Evolutionary conservation across 2,888 invertebrate genomes (phyloP).

Genomic region (Drosophila nr. fundita): DNA sequence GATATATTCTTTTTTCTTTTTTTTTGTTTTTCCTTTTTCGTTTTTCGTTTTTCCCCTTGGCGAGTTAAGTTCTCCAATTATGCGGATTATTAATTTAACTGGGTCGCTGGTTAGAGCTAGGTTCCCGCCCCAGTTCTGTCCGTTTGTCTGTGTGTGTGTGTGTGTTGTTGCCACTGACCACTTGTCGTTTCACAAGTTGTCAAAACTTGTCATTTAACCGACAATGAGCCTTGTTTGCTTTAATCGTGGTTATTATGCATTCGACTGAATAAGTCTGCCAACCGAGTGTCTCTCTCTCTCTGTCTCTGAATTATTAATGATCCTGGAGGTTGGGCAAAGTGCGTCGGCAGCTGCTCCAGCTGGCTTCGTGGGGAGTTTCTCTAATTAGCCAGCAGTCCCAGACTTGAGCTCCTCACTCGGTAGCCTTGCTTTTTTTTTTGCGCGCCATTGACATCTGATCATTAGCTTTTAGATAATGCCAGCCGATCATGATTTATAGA

Average conservation of each 20-base stretch:
- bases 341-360: constrained; percentile 71
- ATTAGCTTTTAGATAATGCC: constrained; percentile 52
- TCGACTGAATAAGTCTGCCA: constrained; percentile 59
- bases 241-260: constrained; percentile 83
- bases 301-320: constrained; percentile 73
- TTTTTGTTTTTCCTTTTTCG: neutral
- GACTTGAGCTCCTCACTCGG: neutral
- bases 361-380: constrained; percentile 53
- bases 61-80: constrained; percentile 84
- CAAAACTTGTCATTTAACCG: constrained; percentile 84
- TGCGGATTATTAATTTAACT: constrained; percentile 85
- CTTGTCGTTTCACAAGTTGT: constrained; percentile 82
- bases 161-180: constrained; percentile 55
- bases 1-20: neutral
- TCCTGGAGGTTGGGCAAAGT: constrained; percentile 46
- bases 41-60: constrained; percentile 25
- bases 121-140: constrained; percentile 12
- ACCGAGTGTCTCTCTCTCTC: constrained; percentile 1
- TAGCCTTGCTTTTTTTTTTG: neutral
- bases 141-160: neutral
- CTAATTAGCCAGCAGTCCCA: constrained; percentile 59
- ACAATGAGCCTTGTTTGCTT: constrained; percentile 84
- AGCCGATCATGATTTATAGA: constrained; percentile 74
- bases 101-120: constrained; percentile 66
- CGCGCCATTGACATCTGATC: constrained; percentile 33